Percentiles rank a stretch among this genome's conserved stretches.
phyloP scores from a whole-genome alignment of 2,888 invertebrate genomes.

The Sinotaia quadrata region DNA sequence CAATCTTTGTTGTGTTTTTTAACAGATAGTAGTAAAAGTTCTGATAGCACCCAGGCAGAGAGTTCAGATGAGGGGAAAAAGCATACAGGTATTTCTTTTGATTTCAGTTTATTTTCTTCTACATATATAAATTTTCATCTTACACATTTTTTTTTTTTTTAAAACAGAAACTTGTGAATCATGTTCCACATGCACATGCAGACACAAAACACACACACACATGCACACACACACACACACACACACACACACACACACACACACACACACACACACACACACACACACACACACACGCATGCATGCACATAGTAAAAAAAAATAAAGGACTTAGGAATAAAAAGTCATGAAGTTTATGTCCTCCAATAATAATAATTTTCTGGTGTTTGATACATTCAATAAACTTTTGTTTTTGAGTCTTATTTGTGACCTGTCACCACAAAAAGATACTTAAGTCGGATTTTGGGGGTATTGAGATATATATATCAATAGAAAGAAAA shows the following conservation, averaged over 20 bases:
- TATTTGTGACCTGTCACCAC: too few relatives aligned
- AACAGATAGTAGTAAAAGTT: constrained; percentile 20
- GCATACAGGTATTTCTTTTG: background rate
- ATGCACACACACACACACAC: background rate
- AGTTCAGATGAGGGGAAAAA: constrained; percentile 3
- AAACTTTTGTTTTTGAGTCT: too few relatives aligned
- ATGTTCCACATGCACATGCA: too few relatives aligned
- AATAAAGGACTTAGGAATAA: background rate
- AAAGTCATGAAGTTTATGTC: background rate
- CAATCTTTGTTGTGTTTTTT: background rate
- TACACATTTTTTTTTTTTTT: too few relatives aligned
- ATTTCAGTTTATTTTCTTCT: too few relatives aligned
- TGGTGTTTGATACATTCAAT: too few relatives aligned
- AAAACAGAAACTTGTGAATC: too few relatives aligned
- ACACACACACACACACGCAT: constrained; percentile 3
- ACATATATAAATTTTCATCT: too few relatives aligned
- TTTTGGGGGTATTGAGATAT: too few relatives aligned
- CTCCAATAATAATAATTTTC: too few relatives aligned
- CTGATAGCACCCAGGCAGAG: constrained; percentile 6
- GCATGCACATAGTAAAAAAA: background rate
- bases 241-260: background rate
- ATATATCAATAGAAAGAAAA: too few relatives aligned
- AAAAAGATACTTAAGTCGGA: too few relatives aligned
- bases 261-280: constrained; percentile 7
- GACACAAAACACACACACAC: background rate